Evolutionary conservation across 1,140 invertebrate species (phyloP).

Genomic region (Papilio helenus): DNA sequence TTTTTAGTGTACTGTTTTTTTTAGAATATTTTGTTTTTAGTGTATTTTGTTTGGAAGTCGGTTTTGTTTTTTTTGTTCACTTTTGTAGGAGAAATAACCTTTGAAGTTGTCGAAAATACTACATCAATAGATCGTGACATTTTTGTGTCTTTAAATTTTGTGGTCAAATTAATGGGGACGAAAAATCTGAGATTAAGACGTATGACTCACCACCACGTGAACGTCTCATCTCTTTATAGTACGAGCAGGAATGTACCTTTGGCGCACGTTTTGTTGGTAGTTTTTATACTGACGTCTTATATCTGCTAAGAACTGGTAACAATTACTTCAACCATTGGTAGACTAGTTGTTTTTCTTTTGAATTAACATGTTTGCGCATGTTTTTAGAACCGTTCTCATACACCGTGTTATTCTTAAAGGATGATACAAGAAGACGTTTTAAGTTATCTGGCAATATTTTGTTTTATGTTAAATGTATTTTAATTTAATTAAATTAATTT

Average conservation of each 20-base stretch:
- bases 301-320: neutral
- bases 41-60: too few relatives aligned
- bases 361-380: slow-evolving; percentile 9
- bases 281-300: slow-evolving; percentile 10
- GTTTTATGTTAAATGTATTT: neutral
- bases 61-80: too few relatives aligned
- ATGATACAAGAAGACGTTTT: neutral
- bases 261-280: neutral
- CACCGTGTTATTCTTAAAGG: neutral
- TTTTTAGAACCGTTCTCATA: neutral
- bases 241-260: neutral
- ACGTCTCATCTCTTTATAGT: neutral
- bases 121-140: too few relatives aligned
- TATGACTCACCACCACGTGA: neutral
- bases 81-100: too few relatives aligned
- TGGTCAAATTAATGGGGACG: neutral
- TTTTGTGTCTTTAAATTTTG: neutral
- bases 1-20: too few relatives aligned
- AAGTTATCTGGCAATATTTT: neutral
- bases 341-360: neutral
- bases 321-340: neutral
- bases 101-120: too few relatives aligned
- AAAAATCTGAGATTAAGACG: neutral
- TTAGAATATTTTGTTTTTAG: too few relatives aligned
- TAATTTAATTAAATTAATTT: too few relatives aligned